phyloP scores from a whole-genome alignment of 2,113 vertebrate species.

The Glaucomys volans region DNA sequence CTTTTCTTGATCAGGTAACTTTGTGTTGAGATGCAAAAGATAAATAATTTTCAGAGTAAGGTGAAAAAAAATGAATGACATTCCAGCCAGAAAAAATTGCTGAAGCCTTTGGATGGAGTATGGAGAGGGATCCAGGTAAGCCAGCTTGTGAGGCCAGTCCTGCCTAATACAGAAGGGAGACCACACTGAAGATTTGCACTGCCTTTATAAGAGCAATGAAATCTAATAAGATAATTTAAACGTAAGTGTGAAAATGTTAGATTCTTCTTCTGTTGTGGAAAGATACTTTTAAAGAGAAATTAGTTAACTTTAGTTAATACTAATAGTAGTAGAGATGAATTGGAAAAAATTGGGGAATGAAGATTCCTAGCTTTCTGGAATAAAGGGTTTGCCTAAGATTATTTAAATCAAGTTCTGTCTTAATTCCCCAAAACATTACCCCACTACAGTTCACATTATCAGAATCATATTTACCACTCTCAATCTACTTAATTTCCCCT shows the following conservation, averaged over 20 bases:
- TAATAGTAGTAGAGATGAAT: background rate
- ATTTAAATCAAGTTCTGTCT: background rate
- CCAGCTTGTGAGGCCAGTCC: background rate
- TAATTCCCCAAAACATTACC: background rate
- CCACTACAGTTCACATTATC: rapidly evolving
- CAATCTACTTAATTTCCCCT: background rate
- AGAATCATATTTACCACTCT: background rate
- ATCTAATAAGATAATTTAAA: background rate
- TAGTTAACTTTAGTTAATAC: background rate
- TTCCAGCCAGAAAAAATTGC: background rate
- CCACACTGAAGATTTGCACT: background rate
- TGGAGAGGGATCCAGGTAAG: background rate
- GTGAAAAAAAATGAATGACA: background rate
- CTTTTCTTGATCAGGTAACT: background rate
- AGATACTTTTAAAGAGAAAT: background rate
- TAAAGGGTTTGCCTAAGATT: background rate
- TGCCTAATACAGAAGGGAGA: background rate
- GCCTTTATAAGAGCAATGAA: background rate
- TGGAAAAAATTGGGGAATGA: background rate
- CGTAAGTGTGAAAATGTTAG: background rate
- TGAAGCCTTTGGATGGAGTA: background rate
- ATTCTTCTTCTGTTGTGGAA: background rate
- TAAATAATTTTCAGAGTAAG: background rate
- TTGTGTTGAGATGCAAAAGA: background rate
- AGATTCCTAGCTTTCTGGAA: background rate